Conservation (phyloP, 2,113 vertebrate species). For the Tautogolabrus adspersus region DNA sequence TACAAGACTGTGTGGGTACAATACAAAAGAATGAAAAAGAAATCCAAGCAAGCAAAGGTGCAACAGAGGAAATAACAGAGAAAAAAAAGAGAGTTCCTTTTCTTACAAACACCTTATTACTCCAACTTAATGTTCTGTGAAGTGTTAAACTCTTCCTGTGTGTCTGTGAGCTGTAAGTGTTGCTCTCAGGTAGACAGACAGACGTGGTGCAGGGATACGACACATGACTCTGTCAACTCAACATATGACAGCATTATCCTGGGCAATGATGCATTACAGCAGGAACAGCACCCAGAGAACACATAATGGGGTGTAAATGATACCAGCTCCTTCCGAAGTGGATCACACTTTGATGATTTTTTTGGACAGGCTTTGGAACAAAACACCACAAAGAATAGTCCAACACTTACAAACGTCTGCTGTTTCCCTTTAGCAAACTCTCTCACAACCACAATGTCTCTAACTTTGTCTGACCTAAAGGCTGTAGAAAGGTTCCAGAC, state of each 20-base stretch:
- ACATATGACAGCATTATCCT: slow-evolving; percentile 79
- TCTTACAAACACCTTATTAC: slow-evolving; percentile 11
- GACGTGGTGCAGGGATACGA: slow-evolving; percentile 33
- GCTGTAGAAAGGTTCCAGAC: slow-evolving; percentile 16
- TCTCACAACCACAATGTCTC: neutral
- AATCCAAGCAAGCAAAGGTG: too few species aligned
- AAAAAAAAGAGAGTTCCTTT: too few species aligned
- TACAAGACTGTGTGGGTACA: too few species aligned
- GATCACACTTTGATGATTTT: slow-evolving; percentile 43
- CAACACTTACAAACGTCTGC: neutral
- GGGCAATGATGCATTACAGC: slow-evolving; percentile 68
- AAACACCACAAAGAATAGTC: too few species aligned
- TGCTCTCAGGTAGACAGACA: slow-evolving; percentile 22
- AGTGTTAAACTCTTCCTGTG: slow-evolving; percentile 38
- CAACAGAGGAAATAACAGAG: too few species aligned
- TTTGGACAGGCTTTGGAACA: slow-evolving; percentile 16
- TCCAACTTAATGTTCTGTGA: neutral
- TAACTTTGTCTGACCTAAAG: slow-evolving; percentile 4
- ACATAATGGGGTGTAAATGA: slow-evolving; percentile 60
- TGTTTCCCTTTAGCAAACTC: slow-evolving; percentile 26
- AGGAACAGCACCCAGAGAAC: slow-evolving; percentile 45
- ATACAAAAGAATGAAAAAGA: too few species aligned
- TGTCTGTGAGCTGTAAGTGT: slow-evolving; percentile 58
- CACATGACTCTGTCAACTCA: slow-evolving; percentile 73
- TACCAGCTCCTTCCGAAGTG: slow-evolving; percentile 37